A percentile compares a stretch with the other conserved stretches of the same genome.
phyloP scores from a whole-genome alignment of 2,113 vertebrate species.

The Dicaeum eximium region DNA sequence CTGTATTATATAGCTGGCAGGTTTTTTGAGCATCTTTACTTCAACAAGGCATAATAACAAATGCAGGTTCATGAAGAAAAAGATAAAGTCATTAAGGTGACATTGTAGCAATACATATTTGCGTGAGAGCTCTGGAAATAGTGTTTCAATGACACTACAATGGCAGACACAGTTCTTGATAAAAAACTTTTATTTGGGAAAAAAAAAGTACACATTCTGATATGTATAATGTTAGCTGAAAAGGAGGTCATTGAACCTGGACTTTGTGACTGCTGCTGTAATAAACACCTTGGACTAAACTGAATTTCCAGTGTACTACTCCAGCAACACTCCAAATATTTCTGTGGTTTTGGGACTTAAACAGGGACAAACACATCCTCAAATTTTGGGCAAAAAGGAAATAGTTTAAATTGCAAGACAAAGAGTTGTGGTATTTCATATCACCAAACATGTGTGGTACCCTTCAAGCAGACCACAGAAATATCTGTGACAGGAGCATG shows the following conservation, averaged over 20 bases:
- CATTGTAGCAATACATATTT: neutral
- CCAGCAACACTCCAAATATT: neutral
- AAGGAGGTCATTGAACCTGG: neutral
- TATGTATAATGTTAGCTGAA: neutral
- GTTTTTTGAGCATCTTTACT: neutral
- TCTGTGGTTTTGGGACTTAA: neutral
- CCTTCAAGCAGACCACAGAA: neutral
- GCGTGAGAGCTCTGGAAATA: neutral
- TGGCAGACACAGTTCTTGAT: neutral
- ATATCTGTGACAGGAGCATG: neutral
- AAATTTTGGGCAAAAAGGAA: neutral
- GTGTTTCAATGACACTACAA: neutral
- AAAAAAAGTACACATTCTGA: neutral
- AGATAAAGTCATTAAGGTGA: neutral
- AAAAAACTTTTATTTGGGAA: neutral
- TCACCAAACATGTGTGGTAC: accelerated
- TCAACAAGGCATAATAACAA: neutral
- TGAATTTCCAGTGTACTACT: neutral
- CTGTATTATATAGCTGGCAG: neutral
- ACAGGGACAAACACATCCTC: neutral
- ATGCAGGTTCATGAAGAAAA: neutral
- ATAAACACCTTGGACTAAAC: neutral
- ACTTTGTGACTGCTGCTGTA: neutral
- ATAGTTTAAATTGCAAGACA: neutral
- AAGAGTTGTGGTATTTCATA: neutral